Percentiles rank a stretch among this genome's conserved stretches.
Conservation (phyloP, 2,113 vertebrate genomes). For the Macquaria ambigua region DNA sequence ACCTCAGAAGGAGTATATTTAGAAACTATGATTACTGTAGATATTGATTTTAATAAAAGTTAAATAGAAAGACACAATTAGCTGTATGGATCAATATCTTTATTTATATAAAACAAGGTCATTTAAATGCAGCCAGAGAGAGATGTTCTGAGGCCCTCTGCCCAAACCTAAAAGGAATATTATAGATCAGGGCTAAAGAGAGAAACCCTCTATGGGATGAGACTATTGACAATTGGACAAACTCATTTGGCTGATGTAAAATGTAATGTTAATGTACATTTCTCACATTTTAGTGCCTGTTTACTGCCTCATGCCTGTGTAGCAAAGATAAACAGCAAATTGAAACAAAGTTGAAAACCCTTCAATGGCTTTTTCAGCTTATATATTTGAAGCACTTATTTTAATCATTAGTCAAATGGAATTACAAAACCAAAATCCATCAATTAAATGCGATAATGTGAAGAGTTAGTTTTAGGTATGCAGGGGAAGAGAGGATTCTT, state of each 20-base stretch:
- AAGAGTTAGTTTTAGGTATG: neutral
- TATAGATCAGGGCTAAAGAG: constrained; percentile 32
- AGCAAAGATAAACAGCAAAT: neutral
- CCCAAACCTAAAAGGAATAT: constrained; percentile 15
- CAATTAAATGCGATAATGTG: neutral
- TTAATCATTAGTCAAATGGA: neutral
- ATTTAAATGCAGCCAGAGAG: constrained; percentile 23
- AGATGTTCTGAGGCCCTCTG: constrained; percentile 20
- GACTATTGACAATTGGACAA: neutral
- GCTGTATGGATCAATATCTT: constrained; percentile 23
- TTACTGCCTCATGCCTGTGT: neutral
- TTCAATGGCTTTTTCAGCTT: neutral
- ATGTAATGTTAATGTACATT: neutral
- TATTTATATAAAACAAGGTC: constrained; percentile 27
- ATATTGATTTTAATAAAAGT: neutral
- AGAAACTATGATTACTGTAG: neutral
- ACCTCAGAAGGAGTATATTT: neutral
- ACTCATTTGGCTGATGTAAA: constrained; percentile 20
- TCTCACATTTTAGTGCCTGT: neutral
- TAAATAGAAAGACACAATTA: neutral
- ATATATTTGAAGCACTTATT: neutral
- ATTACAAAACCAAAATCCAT: neutral
- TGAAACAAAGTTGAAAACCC: neutral
- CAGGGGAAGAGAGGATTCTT: neutral
- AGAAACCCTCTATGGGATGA: constrained; percentile 4